Evolutionary conservation across 2,113 vertebrate genomes (phyloP).

Genomic region (Lophotis ruficrista): DNA sequence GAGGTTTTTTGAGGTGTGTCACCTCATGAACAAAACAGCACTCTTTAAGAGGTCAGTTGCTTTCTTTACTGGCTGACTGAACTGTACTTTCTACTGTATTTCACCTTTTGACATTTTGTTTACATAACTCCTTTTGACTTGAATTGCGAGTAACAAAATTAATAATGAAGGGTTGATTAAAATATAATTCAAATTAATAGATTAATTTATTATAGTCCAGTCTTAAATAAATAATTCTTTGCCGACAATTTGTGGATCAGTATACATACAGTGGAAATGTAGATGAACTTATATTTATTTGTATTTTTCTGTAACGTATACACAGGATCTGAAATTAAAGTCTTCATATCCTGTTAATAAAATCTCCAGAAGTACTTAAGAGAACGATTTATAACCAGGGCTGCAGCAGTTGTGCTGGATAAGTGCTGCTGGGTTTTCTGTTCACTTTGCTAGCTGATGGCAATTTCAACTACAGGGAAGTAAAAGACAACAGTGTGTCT

Average conservation of each 20-base stretch:
- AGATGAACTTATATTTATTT: neutral
- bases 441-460: neutral
- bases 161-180: neutral
- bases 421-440: neutral
- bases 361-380: neutral
- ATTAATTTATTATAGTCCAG: neutral
- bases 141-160: neutral
- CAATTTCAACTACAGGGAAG: neutral
- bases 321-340: neutral
- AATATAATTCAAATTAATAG: neutral
- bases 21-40: neutral
- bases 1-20: neutral
- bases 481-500: neutral
- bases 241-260: neutral
- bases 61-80: neutral
- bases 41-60: neutral
- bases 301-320: neutral
- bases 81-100: neutral
- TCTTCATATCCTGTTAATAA: neutral
- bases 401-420: neutral
- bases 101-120: too few relatives aligned
- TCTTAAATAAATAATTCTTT: neutral
- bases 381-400: fast-evolving
- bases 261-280: neutral
- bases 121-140: neutral